phyloP scores from a whole-genome alignment of 2,888 invertebrate species.

The Capitulum mitella region DNA sequence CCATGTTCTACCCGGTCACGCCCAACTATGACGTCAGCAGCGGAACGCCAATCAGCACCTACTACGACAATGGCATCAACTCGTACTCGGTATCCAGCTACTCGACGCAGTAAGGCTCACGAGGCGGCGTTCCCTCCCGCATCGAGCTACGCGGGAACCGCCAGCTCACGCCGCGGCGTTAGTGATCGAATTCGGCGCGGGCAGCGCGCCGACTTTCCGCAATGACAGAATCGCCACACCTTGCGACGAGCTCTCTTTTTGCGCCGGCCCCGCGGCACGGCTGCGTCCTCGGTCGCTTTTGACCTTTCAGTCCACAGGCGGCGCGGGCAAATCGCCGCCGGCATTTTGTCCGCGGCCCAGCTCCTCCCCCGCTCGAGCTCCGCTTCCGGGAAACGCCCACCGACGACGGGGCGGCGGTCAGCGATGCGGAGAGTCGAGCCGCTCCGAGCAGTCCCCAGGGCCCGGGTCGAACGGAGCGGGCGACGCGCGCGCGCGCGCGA shows the following conservation, averaged over 20 bases:
- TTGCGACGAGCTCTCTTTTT: too few relatives aligned
- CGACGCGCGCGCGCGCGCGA: background rate
- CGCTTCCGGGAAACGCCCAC: too few relatives aligned
- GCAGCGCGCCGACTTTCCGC: too few relatives aligned
- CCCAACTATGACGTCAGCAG: conserved; percentile 13
- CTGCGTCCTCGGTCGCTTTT: too few relatives aligned
- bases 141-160: background rate
- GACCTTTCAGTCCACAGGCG: too few relatives aligned
- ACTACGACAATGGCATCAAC: conserved; percentile 17
- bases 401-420: background rate
- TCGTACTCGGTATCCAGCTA: conserved; percentile 3
- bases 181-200: background rate
- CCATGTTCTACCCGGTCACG: conserved; percentile 20
- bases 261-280: too few relatives aligned
- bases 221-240: too few relatives aligned
- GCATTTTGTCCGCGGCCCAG: too few relatives aligned
- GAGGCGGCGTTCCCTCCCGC: background rate
- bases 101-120: background rate
- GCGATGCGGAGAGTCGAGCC: background rate
- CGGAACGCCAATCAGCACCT: conserved; percentile 12
- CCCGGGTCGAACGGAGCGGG: background rate
- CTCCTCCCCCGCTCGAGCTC: too few relatives aligned
- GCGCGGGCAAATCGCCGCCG: too few relatives aligned
- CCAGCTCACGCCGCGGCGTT: background rate
- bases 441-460: background rate